Conservation (phyloP, 2,113 vertebrate species). For the Xiphophorus maculatus region DNA sequence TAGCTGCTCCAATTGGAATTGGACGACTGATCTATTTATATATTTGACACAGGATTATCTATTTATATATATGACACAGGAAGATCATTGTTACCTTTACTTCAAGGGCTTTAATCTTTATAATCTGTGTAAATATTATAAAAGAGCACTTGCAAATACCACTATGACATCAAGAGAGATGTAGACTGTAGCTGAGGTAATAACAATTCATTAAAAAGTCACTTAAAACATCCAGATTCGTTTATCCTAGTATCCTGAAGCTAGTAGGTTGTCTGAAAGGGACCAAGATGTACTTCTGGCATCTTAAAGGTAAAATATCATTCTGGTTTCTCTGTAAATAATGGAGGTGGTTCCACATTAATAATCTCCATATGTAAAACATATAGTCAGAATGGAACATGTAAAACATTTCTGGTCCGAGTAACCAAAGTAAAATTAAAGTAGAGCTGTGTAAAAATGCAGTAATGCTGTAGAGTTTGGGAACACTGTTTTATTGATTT, state of each 20-base stretch:
- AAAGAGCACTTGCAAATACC: too few relatives aligned
- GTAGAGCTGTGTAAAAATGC: too few relatives aligned
- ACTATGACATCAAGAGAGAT: too few relatives aligned
- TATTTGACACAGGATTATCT: neutral
- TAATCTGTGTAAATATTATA: too few relatives aligned
- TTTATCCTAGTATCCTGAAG: neutral
- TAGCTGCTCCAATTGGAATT: neutral
- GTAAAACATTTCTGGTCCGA: too few relatives aligned
- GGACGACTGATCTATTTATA: neutral
- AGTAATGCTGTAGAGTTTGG: too few relatives aligned
- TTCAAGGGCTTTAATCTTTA: neutral
- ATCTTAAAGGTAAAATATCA: neutral
- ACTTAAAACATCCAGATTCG: neutral
- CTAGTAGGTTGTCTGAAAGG: neutral
- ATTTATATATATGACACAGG: neutral
- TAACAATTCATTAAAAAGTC: neutral
- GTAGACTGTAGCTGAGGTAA: neutral
- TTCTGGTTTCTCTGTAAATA: neutral
- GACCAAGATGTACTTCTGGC: neutral
- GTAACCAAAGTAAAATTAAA: too few relatives aligned
- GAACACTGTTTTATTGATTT: too few relatives aligned
- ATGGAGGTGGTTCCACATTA: too few relatives aligned
- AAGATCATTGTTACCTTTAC: neutral
- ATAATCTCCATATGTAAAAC: too few relatives aligned
- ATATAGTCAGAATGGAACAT: too few relatives aligned